Percentiles rank a stretch among this genome's conserved stretches.
Conservation (phyloP, 2,888 invertebrate genomes). For the Himalopsyche tibetana region DNA sequence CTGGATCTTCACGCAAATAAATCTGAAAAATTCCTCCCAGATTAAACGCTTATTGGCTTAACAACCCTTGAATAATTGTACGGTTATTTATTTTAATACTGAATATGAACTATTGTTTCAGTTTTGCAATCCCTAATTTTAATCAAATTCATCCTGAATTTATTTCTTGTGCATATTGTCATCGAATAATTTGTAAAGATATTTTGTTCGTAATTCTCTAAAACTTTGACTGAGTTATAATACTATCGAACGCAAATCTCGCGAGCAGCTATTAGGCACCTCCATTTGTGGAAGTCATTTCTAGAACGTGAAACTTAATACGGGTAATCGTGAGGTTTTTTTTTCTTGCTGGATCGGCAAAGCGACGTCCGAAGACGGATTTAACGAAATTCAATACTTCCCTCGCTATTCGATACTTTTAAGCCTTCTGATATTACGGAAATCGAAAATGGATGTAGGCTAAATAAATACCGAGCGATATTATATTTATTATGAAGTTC, state of each 20-base stretch:
- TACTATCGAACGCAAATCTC: not conserved
- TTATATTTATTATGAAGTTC: not conserved
- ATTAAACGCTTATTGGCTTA: too few relatives aligned
- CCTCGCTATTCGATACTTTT: slow-evolving; percentile 16
- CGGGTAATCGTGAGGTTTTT: slow-evolving; percentile 27
- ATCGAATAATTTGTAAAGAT: too few relatives aligned
- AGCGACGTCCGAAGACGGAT: slow-evolving; percentile 2
- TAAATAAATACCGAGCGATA: not conserved
- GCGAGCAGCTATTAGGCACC: not conserved
- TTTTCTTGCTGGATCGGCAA: not conserved
- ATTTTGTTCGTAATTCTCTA: too few relatives aligned
- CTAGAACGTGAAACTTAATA: slow-evolving; percentile 13
- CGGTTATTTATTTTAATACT: too few relatives aligned
- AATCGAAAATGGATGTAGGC: slow-evolving; percentile 42
- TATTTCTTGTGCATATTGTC: too few relatives aligned
- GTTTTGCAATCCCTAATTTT: too few relatives aligned
- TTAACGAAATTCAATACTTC: slow-evolving; percentile 33
- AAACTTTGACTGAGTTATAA: too few relatives aligned
- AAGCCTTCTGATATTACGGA: slow-evolving; percentile 43
- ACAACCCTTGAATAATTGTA: too few relatives aligned
- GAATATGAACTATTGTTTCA: too few relatives aligned
- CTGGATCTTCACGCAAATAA: too few relatives aligned
- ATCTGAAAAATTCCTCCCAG: too few relatives aligned
- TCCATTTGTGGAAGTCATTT: not conserved
- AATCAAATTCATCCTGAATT: too few relatives aligned